Evolutionary conservation across 1,140 invertebrate genomes (phyloP), one percentile per base, ranked within the genome.

Genomic region (Pseudomyrmex cubaensis): DNA sequence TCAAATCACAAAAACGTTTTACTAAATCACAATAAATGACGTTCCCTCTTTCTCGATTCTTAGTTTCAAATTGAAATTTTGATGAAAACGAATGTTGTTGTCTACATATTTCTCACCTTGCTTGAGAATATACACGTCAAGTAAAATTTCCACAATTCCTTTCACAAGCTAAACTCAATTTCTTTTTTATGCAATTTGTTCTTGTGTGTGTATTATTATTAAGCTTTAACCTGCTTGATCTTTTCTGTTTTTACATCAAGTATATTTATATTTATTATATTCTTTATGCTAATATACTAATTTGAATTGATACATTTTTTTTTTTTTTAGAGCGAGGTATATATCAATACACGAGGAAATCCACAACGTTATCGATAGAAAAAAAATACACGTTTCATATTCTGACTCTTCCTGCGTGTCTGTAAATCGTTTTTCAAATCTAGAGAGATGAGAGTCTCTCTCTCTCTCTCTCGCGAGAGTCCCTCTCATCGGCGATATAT

Each of bases 251-350:
- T 72, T 61, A 80, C 63, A 17, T 35, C 44, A 61, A 72, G 12
- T 56, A 10, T 72, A 80, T 20, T 35, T 35, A 35, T 35, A 35
- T 35, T 35, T 35, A 35, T 35, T 35, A 35, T 35, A 35, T 0
- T 59, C 72, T 20, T 35, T 80, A 80, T 61, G 44, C 22, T 80
- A 59, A 57, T 48, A 35, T 66, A 70, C 35, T 70, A 80, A 80
- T 80, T 70, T 59, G 66, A 80, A 80, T 59, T 80, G 76, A 80
- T 80, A 80, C 76, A 80, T 70, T 72, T 22, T 25, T 25, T 22
- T 25, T 25, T 22, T 25, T 80, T 54, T 35, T 80, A 50, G 20
- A 44, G 52, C 44, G 66, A 80, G 66, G 54, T 80, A 80, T 59
- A 59, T 70, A 17, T 76, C 50, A 66, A 70, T 72, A 50, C 10